A percentile compares a stretch with the other conserved stretches of the same genome.
phyloP scores from a whole-genome alignment of 1,140 invertebrate species.

The Hestina assimilis region DNA sequence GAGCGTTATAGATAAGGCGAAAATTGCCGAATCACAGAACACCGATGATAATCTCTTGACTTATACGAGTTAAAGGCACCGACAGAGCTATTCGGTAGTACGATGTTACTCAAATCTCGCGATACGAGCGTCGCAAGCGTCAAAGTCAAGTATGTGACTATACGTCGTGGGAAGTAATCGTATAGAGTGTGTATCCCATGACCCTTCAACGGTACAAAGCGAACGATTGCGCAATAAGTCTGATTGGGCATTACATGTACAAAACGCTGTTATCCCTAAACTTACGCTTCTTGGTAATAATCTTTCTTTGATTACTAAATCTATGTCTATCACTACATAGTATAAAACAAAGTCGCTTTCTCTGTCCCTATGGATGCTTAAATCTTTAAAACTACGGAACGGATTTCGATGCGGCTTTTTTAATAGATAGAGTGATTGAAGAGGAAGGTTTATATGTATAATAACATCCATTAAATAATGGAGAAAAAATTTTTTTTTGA shows the following conservation, averaged over 20 bases:
- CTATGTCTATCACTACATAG: no score
- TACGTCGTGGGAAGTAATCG: constrained; percentile 55
- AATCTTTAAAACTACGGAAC: no score
- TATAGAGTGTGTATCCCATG: constrained; percentile 43
- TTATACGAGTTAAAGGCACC: constrained; percentile 22
- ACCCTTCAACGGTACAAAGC: constrained; percentile 51
- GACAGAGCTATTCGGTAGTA: constrained; percentile 36
- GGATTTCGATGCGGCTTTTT: no score
- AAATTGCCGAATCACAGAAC: constrained; percentile 11
- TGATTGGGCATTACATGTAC: constrained; percentile 20
- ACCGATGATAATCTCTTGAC: constrained; percentile 11
- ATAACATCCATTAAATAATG: no score
- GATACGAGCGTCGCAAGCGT: constrained; percentile 42
- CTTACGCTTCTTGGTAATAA: no score
- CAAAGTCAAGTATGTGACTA: constrained; percentile 43
- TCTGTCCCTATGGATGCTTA: no score
- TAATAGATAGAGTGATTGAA: no score
- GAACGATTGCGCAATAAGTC: constrained; percentile 33
- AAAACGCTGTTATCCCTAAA: no score
- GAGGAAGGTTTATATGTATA: no score
- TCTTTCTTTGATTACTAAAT: no score
- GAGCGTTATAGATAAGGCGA: constrained; percentile 14
- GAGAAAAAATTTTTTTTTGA: no score
- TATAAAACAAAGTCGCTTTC: no score
- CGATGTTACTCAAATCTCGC: constrained; percentile 42